Conservation (phyloP, 2,113 vertebrate species). For the Gadus chalcogrammus region DNA sequence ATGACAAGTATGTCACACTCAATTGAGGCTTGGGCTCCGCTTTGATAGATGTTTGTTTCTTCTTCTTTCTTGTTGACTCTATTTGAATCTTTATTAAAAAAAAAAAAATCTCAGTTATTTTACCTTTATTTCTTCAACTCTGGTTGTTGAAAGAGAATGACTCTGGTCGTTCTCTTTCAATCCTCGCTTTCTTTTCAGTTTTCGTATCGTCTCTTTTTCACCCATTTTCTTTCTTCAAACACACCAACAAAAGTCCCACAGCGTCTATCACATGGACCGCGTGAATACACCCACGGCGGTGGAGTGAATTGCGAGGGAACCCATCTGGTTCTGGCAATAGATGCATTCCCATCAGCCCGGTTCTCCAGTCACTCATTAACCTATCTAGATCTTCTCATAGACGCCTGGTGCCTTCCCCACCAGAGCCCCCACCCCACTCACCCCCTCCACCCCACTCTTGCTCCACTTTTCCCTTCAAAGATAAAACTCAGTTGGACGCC, state of each 20-base stretch:
- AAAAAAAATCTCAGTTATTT: too few species aligned
- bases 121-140: too few species aligned
- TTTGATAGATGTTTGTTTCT: too few species aligned
- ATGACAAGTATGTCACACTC: too few species aligned
- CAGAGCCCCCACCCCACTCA: too few species aligned
- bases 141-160: too few species aligned
- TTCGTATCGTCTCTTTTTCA: neutral
- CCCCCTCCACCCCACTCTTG: constrained; percentile 2
- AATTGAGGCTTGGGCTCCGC: too few species aligned
- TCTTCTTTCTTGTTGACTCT: too few species aligned
- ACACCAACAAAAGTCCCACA: constrained; percentile 3
- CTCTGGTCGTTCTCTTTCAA: neutral
- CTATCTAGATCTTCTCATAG: constrained; percentile 64
- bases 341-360: constrained; percentile 65
- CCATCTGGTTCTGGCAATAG: constrained; percentile 46
- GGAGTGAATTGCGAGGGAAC: constrained; percentile 40
- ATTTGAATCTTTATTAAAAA: too few species aligned
- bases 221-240: neutral
- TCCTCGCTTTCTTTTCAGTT: neutral
- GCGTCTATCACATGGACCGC: constrained; percentile 1
- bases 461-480: constrained; percentile 43
- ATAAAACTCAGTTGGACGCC: constrained; percentile 60
- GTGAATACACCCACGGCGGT: constrained; percentile 36
- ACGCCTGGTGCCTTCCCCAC: constrained; percentile 43
- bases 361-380: constrained; percentile 68